Percentiles rank a stretch among this genome's conserved stretches.
Evolutionary conservation across 2,113 vertebrate species (phyloP).

Genomic region (Cettia cetti): DNA sequence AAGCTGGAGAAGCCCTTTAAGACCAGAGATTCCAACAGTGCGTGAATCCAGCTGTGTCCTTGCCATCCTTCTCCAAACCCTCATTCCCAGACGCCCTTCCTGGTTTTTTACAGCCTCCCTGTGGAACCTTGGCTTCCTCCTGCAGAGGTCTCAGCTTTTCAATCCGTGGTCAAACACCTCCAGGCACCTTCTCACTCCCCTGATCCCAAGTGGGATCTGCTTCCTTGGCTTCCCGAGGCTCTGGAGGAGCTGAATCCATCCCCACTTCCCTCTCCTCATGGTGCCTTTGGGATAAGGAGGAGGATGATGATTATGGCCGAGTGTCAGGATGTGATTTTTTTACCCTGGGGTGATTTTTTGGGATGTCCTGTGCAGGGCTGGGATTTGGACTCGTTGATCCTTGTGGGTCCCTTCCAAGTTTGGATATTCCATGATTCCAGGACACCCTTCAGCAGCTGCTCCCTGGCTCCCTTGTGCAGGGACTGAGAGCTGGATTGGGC

Average conservation of each 20-base stretch:
- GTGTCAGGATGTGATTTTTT: not conserved
- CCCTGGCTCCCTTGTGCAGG: not conserved
- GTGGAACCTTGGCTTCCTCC: not conserved
- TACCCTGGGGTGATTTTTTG: not conserved
- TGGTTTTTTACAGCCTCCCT: not conserved
- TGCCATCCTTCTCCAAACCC: not conserved
- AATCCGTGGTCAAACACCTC: not conserved
- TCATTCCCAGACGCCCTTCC: not conserved
- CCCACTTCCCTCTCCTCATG: not conserved
- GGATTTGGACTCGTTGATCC: not conserved
- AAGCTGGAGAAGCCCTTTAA: not conserved
- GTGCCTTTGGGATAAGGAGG: not conserved
- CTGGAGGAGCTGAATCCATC: not conserved
- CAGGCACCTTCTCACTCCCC: fast-evolving
- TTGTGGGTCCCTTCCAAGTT: not conserved
- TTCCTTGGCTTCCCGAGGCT: not conserved
- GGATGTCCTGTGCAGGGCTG: not conserved
- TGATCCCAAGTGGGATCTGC: not conserved
- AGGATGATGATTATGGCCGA: not conserved
- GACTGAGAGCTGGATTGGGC: not conserved
- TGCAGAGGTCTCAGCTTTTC: not conserved
- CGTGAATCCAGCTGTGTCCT: not conserved
- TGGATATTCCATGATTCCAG: not conserved
- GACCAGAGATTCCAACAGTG: not conserved
- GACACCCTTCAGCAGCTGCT: not conserved